Evolutionary conservation across 2,797 vertebrate genomes (phyloP).

Genomic region (Sebastolobus altivelis): DNA sequence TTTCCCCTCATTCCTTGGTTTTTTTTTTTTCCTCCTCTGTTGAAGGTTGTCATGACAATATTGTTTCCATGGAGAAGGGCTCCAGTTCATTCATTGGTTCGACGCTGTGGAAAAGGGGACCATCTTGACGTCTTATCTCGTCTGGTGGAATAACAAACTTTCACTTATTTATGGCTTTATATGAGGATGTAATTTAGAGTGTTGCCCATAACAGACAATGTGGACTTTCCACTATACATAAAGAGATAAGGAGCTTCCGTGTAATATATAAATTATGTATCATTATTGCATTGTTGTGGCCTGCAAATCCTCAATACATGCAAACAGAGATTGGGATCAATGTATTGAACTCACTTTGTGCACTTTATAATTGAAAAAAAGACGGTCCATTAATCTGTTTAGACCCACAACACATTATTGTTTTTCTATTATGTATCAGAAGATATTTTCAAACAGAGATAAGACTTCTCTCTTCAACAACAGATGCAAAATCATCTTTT

Average conservation of each 20-base stretch:
- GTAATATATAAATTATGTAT: slow-evolving; percentile 24
- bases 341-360: slow-evolving; percentile 16
- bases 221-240: slow-evolving; percentile 2
- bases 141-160: slow-evolving; percentile 26
- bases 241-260: neutral
- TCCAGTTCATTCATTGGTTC: slow-evolving; percentile 64
- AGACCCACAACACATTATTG: neutral
- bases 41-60: slow-evolving; percentile 87
- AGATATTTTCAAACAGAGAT: neutral
- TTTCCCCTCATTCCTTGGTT: slow-evolving; percentile 62
- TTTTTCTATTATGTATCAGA: neutral
- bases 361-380: neutral
- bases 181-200: slow-evolving; percentile 5
- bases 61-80: slow-evolving; percentile 87
- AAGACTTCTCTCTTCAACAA: neutral
- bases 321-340: slow-evolving; percentile 19
- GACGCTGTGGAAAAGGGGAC: slow-evolving; percentile 34
- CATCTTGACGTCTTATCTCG: slow-evolving; percentile 49
- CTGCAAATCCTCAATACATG: neutral
- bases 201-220: neutral
- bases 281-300: neutral
- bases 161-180: slow-evolving; percentile 15
- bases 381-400: neutral
- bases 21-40: slow-evolving; percentile 68
- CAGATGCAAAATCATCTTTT: neutral